Conservation (phyloP, 2,113 vertebrate species). For the Plecotus auritus region DNA sequence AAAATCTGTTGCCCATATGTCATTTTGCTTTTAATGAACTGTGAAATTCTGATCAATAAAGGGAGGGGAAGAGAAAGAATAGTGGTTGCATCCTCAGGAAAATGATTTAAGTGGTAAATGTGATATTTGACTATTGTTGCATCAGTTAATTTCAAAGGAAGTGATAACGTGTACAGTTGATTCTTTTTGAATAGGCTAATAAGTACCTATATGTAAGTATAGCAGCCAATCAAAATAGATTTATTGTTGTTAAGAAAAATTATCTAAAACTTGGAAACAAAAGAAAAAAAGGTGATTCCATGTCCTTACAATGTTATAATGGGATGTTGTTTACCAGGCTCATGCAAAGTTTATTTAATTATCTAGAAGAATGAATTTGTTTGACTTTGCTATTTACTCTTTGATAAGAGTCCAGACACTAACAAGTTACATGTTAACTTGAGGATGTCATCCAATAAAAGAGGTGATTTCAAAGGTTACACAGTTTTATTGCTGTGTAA, state of each 20-base stretch:
- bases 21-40: neutral
- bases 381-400: conserved; percentile 2
- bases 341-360: neutral
- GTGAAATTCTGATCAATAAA: neutral
- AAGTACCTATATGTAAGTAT: neutral
- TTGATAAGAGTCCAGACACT: neutral
- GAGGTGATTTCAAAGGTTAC: neutral
- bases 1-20: neutral
- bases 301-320: neutral
- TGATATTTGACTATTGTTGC: neutral
- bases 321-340: neutral
- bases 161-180: neutral
- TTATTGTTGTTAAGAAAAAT: neutral
- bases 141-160: neutral
- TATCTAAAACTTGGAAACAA: neutral
- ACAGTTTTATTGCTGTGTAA: neutral
- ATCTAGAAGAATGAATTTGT: neutral
- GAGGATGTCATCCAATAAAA: neutral
- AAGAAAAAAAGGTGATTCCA: neutral
- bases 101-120: neutral
- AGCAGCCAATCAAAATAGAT: neutral
- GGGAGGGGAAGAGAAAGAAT: neutral
- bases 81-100: neutral
- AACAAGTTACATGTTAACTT: neutral
- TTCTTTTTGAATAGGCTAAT: neutral